Conservation (phyloP, 2,797 vertebrate species). For the Kryptopterus vitreolus region DNA sequence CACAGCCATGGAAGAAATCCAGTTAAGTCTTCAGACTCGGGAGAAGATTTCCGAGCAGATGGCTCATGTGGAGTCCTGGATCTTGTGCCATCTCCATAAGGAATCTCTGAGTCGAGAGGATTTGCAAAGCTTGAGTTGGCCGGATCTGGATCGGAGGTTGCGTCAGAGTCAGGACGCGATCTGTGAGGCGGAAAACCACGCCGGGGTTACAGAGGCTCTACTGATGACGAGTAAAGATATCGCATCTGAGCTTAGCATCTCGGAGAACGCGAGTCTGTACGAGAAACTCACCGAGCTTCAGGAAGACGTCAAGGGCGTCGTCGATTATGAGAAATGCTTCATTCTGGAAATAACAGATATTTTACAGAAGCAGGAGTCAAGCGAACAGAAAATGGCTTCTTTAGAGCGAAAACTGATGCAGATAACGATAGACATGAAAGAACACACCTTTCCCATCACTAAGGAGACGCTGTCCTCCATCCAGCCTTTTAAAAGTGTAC, state of each 20-base stretch:
- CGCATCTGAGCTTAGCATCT: constrained; percentile 66
- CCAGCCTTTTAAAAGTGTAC: constrained; percentile 64
- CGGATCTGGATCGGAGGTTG: constrained; percentile 68
- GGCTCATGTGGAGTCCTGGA: constrained; percentile 77
- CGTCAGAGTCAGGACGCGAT: constrained; percentile 70
- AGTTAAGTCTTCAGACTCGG: constrained; percentile 81
- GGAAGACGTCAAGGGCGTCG: constrained; percentile 66
- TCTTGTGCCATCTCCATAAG: constrained; percentile 68
- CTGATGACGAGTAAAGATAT: constrained; percentile 74
- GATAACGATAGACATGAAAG: constrained; percentile 66
- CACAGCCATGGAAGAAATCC: constrained; percentile 75
- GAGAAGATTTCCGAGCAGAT: constrained; percentile 78
- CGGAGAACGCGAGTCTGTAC: constrained; percentile 67
- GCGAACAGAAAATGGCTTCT: constrained; percentile 54
- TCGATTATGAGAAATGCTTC: constrained; percentile 59
- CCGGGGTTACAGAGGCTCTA: constrained; percentile 71
- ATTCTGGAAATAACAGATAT: constrained; percentile 65
- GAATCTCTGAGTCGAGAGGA: constrained; percentile 60
- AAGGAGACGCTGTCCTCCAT: constrained; percentile 62
- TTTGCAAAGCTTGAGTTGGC: constrained; percentile 53
- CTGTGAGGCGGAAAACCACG: constrained; percentile 73
- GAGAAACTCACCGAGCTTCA: constrained; percentile 67
- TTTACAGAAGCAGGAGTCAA: constrained; percentile 55
- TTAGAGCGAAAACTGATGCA: constrained; percentile 68
- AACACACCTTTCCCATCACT: constrained; percentile 68